Evolutionary conservation across 2,888 invertebrate genomes (phyloP).

Genomic region (Aleiodes alternator): DNA sequence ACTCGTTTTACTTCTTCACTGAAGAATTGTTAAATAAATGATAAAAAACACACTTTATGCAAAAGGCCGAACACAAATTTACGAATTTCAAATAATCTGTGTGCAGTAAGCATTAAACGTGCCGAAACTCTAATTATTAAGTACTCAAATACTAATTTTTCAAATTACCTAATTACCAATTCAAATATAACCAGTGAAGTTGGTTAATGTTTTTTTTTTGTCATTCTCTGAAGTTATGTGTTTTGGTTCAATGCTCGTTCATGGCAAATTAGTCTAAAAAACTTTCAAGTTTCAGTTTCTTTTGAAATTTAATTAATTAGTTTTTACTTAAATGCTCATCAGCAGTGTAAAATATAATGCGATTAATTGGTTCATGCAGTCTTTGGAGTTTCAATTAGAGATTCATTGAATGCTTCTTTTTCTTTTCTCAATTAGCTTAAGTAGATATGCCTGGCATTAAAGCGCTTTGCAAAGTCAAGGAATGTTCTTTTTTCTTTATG

Average conservation of each 20-base stretch:
- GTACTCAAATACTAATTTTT: too few species aligned
- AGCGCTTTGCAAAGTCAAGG: constrained; percentile 1
- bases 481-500: background rate
- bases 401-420: constrained; percentile 47
- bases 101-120: constrained; percentile 30
- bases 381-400: constrained; percentile 46
- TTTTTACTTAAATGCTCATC: constrained; percentile 48
- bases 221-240: background rate
- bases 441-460: constrained; percentile 33
- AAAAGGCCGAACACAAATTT: constrained; percentile 22
- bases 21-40: too few species aligned
- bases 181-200: constrained; percentile 39
- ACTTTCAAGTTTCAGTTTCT: constrained; percentile 19
- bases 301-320: background rate
- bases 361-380: constrained; percentile 47
- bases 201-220: constrained; percentile 41
- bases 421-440: constrained; percentile 26
- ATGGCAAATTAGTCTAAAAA: constrained; percentile 36
- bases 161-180: constrained; percentile 40
- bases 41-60: constrained; percentile 28
- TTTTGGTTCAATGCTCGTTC: constrained; percentile 37
- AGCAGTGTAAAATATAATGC: constrained; percentile 44
- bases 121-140: constrained; percentile 43
- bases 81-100: constrained; percentile 11
- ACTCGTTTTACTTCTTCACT: background rate